phyloP scores from a whole-genome alignment of 2,797 vertebrate genomes.

The Mycteria americana region DNA sequence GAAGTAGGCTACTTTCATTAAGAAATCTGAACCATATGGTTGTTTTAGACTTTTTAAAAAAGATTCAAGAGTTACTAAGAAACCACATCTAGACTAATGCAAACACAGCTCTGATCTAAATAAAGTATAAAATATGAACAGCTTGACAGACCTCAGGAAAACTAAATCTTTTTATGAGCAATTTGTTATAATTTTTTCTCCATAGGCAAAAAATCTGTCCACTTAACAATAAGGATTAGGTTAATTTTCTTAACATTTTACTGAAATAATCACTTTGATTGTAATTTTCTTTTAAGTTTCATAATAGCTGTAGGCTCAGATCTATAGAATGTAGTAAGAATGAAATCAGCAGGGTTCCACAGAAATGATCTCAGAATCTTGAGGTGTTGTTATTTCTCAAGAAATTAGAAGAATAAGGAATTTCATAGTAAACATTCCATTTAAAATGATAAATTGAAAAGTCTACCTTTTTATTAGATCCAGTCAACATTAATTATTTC shows the following conservation, averaged over 20 bases:
- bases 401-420: background rate
- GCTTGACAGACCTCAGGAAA: background rate
- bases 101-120: background rate
- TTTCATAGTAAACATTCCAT: background rate
- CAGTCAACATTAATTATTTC: slow-evolving; percentile 20
- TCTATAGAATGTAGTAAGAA: slow-evolving; percentile 16
- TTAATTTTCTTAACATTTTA: slow-evolving; percentile 20
- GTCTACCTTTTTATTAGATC: background rate
- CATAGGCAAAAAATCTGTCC: background rate
- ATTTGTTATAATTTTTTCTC: background rate
- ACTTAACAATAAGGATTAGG: background rate
- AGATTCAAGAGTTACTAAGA: background rate
- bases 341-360: slow-evolving; percentile 12
- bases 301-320: background rate
- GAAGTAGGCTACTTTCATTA: background rate
- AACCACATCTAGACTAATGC: background rate
- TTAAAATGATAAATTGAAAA: background rate
- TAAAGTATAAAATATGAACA: background rate
- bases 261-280: slow-evolving; percentile 43
- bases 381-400: background rate
- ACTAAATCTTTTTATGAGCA: background rate
- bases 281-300: background rate
- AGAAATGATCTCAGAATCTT: background rate
- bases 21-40: background rate
- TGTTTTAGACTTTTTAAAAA: background rate